These are phyloP conservation scores for Rhagonycha lutea DNA, from an alignment of 2,888 invertebrate genomes.

Conservation along the genomic window DNA sequence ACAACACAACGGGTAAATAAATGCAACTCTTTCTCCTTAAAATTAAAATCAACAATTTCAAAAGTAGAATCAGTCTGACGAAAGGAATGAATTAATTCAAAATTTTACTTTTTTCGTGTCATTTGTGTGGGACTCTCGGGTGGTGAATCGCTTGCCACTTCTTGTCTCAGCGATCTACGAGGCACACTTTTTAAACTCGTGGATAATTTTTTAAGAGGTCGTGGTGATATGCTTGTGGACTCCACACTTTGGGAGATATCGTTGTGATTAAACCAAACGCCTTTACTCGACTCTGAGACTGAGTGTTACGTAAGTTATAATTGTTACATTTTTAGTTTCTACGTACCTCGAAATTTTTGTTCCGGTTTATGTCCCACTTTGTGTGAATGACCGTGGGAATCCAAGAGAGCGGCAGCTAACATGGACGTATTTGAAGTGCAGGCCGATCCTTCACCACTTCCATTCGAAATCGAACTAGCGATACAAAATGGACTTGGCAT, in stretches of 20 bases:
- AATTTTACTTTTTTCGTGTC: constrained; percentile 46
- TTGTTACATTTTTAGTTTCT: neutral
- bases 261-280: constrained; percentile 52
- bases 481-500: constrained; percentile 57
- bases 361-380: constrained; percentile 46
- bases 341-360: constrained; percentile 49
- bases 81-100: constrained; percentile 1
- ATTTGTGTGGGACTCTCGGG: constrained; percentile 53
- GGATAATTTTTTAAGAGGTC: constrained; percentile 69
- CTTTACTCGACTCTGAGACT: constrained; percentile 47
- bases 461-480: constrained; percentile 36
- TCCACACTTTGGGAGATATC: constrained; percentile 50
- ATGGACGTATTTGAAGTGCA: constrained; percentile 56
- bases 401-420: constrained; percentile 63
- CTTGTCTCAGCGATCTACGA: constrained; percentile 48
- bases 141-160: constrained; percentile 49
- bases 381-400: constrained; percentile 55
- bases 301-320: neutral
- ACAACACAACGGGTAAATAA: neutral
- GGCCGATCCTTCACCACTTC: constrained; percentile 43
- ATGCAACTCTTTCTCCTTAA: neutral
- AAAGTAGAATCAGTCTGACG: neutral
- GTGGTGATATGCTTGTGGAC: constrained; percentile 63
- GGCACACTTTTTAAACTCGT: constrained; percentile 52
- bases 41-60: neutral